Conservation (phyloP, 1,140 invertebrate species). For the Limonius californicus region DNA sequence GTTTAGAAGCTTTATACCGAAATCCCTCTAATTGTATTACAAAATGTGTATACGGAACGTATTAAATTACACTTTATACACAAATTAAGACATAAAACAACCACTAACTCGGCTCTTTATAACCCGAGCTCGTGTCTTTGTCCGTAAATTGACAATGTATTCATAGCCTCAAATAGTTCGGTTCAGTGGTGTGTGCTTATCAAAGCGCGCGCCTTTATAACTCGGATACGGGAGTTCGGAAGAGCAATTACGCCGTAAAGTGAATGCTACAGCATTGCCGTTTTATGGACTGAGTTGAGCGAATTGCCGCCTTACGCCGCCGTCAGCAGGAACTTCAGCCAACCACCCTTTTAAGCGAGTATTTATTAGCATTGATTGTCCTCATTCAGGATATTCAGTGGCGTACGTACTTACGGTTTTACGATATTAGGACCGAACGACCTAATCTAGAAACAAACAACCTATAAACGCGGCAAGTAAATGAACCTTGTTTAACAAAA, state of each 20-base stretch:
- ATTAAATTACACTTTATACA: constrained; percentile 15
- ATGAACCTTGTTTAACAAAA: too few species aligned
- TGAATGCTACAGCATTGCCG: constrained; percentile 28
- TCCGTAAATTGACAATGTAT: constrained; percentile 13
- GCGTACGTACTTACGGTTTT: neutral
- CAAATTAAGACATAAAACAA: constrained; percentile 14
- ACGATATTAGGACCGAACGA: neutral
- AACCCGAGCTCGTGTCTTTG: constrained; percentile 8
- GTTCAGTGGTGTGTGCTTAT: constrained; percentile 28
- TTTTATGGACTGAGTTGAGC: constrained; percentile 27
- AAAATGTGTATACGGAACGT: constrained; percentile 7
- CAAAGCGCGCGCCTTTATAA: constrained; percentile 26
- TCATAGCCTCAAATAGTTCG: constrained; percentile 14
- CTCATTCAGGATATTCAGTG: neutral
- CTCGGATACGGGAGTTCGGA: constrained; percentile 31
- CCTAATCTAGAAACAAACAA: neutral
- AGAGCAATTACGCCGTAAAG: constrained; percentile 33
- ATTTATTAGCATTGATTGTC: constrained; percentile 27
- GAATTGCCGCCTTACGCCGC: constrained; percentile 3
- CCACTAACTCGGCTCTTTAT: constrained; percentile 13
- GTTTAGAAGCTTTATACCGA: neutral
- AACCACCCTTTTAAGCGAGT: constrained; percentile 19
- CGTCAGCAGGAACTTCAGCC: constrained; percentile 10
- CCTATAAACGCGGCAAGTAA: too few species aligned
- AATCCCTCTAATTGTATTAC: constrained; percentile 4